Evolutionary conservation across 2,888 invertebrate genomes (phyloP).

Genomic region (Eudemis profundana): DNA sequence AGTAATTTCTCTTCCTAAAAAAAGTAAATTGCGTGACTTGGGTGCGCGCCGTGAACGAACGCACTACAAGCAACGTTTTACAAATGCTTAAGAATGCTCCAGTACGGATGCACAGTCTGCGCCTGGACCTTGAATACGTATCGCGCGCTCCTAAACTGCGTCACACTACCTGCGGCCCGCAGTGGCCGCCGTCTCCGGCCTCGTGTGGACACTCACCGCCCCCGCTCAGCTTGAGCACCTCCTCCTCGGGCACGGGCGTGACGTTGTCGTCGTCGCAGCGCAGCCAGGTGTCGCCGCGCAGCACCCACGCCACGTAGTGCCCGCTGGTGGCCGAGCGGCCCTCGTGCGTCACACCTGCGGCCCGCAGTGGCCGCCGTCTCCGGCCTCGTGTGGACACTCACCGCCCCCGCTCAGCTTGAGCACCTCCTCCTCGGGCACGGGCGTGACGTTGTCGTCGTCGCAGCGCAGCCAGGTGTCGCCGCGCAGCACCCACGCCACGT

Average conservation of each 20-base stretch:
- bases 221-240: slow-evolving; percentile 97
- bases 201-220: slow-evolving; percentile 91
- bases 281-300: slow-evolving; percentile 91
- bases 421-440: slow-evolving; percentile 96
- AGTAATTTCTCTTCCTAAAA: no score
- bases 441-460: slow-evolving; percentile 97
- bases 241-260: slow-evolving; percentile 94
- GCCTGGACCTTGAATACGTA: no score
- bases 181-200: slow-evolving; percentile 99
- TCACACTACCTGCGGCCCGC: slow-evolving; percentile 97
- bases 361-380: slow-evolving; percentile 99
- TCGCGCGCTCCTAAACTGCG: no score
- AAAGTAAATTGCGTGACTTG: no score
- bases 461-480: slow-evolving; percentile 95
- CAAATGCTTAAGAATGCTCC: no score
- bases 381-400: no score
- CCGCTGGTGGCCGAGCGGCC: slow-evolving; percentile 98
- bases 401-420: slow-evolving; percentile 98
- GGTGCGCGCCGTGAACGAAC: no score
- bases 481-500: slow-evolving; percentile 97
- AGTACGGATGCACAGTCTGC: no score
- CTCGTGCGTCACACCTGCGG: slow-evolving; percentile 98
- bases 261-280: slow-evolving; percentile 99
- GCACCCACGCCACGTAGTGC: slow-evolving; percentile 99
- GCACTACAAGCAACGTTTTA: no score